A percentile compares a stretch with the other conserved stretches of the same genome.
These are phyloP conservation scores for Hypomesus transpacificus DNA, from an alignment of 2,113 vertebrate species.

Conservation along the genomic window DNA sequence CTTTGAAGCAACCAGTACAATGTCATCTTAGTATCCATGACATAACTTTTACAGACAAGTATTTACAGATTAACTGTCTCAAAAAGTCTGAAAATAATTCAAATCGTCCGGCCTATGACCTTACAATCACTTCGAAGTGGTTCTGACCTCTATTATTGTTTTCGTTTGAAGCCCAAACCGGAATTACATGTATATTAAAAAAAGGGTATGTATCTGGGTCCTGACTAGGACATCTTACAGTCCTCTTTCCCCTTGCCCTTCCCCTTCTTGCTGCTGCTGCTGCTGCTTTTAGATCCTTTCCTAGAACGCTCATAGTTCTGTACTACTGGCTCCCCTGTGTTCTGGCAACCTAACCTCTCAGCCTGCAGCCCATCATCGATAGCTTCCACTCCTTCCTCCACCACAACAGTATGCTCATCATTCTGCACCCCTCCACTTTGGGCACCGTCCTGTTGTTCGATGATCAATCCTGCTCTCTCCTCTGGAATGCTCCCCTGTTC, in stretches of 20 bases:
- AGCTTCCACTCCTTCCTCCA: constrained; percentile 40
- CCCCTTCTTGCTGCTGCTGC: constrained; percentile 55
- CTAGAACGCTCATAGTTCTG: constrained; percentile 50
- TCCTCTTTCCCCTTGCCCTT: constrained; percentile 85
- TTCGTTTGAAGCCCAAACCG: no score
- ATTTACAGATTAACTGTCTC: not conserved
- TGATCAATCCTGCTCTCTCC: not conserved
- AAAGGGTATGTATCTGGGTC: no score
- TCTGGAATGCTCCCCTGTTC: not conserved
- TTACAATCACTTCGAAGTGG: no score
- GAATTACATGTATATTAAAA: no score
- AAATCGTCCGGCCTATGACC: no score
- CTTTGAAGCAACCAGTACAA: constrained; percentile 1
- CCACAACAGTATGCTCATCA: not conserved
- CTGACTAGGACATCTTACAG: constrained; percentile 77
- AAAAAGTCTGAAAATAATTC: no score
- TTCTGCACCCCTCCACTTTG: constrained; percentile 16
- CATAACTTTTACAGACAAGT: not conserved
- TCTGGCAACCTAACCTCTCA: constrained; percentile 5
- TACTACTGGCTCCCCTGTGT: constrained; percentile 15
- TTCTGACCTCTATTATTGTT: no score
- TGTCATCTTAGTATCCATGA: not conserved
- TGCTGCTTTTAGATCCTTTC: constrained; percentile 54
- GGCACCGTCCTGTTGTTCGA: not conserved
- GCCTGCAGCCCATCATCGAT: constrained; percentile 10